Base-by-base conservation (phyloP, 2,888 invertebrate species). In the Caenorhabditis doughertyi region DNA sequence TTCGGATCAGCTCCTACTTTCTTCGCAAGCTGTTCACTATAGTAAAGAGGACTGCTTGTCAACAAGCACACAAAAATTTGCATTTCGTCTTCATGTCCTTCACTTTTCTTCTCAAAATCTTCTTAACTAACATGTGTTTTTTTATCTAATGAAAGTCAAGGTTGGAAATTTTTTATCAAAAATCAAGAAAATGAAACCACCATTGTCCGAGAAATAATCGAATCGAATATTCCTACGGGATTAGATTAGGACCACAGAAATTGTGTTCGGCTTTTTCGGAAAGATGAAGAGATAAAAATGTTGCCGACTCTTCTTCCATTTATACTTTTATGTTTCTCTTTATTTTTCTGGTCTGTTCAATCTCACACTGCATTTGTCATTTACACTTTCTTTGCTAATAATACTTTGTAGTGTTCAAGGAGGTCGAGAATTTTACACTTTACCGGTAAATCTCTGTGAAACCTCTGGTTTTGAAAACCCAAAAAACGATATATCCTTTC, bases 21-120 rank as follows among this genome's bases (percentile, higher is more conserved):
- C 29, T 27, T 25, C 56, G 23, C 47, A 56, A 55, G 73, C 51
- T 73, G 73, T 73, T 73, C 73, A 53, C 29, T 21, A 32, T 13
- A 49, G 64, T 23, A 21, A n/a, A n/a, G n/a, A n/a, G n/a, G 47
- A 29, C 18, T 49, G 35, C 74, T 76, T 67, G 67, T 76, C 56
- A 76, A 67, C 72, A 73, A 64, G 72, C 72, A 42, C 67, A 67
- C 74, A 58, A 65, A 67, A 67, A 76, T 76, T 76, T 76, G 76
- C 76, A 76, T 76, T 76, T 76, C 51, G 56, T 74, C 67, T 55
- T 58, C 27, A 9, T 47, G 53, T 16, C 51, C 25, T 49, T 49
- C 64, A 2, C 29, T 18, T 9, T 32, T 29, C 32, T 49, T n/a
- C 29, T 29, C 25, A 44, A 2, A 29, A 23, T 21, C 29, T 18